Evolutionary conservation across 2,113 vertebrate species (phyloP), one percentile per base, ranked within the genome.

Genomic region (Dinomys branickii): DNA sequence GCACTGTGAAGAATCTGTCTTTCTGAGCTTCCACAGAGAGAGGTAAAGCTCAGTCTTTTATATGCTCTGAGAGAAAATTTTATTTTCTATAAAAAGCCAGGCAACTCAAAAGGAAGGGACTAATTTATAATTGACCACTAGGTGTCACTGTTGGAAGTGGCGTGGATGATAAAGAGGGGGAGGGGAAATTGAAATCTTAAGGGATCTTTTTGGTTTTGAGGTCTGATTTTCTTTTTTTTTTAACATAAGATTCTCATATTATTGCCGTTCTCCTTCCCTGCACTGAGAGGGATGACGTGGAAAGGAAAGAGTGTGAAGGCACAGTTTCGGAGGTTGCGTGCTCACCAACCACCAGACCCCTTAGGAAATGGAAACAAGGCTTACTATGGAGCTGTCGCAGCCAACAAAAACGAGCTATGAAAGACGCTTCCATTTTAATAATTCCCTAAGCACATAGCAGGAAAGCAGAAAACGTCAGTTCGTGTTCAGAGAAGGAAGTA

Each of bases 91-190:
- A 20, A 63, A 85, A 90, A 58, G 33, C 35, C 1, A 19, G 26
- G 20, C 44, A 14, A 85, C 22, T 61, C 47, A 33, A 84, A 93
- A 95, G 26, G 41, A 91, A 73, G 77, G 19, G 44, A 90, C 94
- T 92, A 83, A 73, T 85, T 95, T 85, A 77, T 38, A 92, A 90
- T 95, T 98, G 80, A 65, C 98, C 98, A 98, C 98, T 98, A 96
- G 98, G 97, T 98, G 98, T 97, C 98, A 97, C 91, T 98, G 98
- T 91, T 98, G 98, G 26, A 69, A 97, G 98, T 47, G 91, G 82
- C 92, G 82, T 96, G 94, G 59, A 28, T 26, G 1, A 54, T 19
- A 44, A 56, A 44, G 85, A 90, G 96, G 97, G 96, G 95, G 97
- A 97, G 87, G 97, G 96, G 93, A 86, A 54, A 80, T 77, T 16